Conservation (phyloP, 2,113 vertebrate genomes). For the Pycnonotus jocosus region DNA sequence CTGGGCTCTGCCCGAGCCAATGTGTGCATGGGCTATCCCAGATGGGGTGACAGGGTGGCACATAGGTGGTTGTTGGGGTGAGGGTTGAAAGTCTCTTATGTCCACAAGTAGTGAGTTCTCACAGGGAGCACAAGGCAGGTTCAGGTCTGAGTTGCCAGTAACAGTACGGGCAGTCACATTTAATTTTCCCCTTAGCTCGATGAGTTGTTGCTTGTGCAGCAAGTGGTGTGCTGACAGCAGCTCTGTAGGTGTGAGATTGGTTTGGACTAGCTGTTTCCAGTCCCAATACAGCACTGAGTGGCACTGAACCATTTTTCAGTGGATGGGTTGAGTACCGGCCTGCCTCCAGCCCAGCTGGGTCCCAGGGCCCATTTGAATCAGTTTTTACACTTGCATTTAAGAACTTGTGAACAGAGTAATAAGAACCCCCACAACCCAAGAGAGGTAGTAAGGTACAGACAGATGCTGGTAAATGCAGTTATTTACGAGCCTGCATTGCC, state of each 20-base stretch:
- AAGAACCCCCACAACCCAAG: background rate
- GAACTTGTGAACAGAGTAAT: background rate
- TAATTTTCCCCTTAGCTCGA: fast-evolving
- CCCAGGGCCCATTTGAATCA: background rate
- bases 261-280: background rate
- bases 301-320: background rate
- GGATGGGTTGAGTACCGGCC: fast-evolving
- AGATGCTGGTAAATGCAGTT: background rate
- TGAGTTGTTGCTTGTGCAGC: fast-evolving
- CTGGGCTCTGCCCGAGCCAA: fast-evolving
- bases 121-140: fast-evolving
- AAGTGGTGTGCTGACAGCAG: background rate
- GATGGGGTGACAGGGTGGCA: too few species aligned
- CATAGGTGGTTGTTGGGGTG: fast-evolving
- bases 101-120: too few species aligned
- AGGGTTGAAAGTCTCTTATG: fast-evolving
- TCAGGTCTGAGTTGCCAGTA: background rate
- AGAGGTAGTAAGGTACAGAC: background rate
- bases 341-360: background rate
- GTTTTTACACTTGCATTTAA: background rate
- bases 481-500: background rate
- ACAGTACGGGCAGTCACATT: background rate
- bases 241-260: fast-evolving
- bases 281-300: fast-evolving
- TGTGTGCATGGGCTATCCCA: fast-evolving